These are phyloP conservation scores for Spheniscus humboldti DNA, from an alignment of 2,797 vertebrate genomes.

Conservation along the genomic window DNA sequence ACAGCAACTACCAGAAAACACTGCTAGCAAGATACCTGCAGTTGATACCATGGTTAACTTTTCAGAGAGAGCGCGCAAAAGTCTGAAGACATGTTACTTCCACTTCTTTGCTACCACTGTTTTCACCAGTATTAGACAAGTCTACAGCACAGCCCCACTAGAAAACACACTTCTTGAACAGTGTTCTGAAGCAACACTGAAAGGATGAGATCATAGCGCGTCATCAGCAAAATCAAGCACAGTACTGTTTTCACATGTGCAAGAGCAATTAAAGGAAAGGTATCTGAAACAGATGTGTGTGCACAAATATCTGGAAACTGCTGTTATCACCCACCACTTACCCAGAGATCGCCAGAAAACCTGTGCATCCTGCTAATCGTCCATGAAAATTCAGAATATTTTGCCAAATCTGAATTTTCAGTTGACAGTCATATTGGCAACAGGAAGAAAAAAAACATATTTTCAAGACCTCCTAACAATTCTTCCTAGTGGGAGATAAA, in stretches of 20 bases:
- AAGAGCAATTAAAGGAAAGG: not conserved
- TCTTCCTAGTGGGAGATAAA: not conserved
- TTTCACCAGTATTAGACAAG: not conserved
- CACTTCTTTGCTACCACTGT: not conserved
- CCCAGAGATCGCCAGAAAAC: conserved; percentile 33
- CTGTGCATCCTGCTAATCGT: not conserved
- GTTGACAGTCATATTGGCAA: conserved; percentile 5
- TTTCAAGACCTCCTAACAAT: not conserved
- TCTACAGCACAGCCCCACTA: not conserved
- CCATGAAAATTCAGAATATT: conserved; percentile 21
- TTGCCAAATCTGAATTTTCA: conserved; percentile 31
- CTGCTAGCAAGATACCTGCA: not conserved
- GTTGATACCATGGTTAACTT: not conserved
- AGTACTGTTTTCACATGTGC: conserved; percentile 22
- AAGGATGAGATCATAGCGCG: not conserved
- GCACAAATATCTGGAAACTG: conserved; percentile 46
- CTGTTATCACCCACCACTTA: conserved; percentile 22
- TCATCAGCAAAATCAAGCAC: conserved; percentile 18
- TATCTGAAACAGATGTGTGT: conserved; percentile 6
- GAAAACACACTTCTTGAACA: not conserved
- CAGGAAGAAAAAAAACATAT: not conserved
- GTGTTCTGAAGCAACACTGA: not conserved
- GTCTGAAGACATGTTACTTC: not conserved
- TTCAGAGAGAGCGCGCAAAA: not conserved
- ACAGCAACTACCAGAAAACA: not conserved